These are phyloP conservation scores for Apostichopus californicus DNA, from an alignment of 35 echinoderm and acorn worm genomes.

Conservation along the genomic window DNA sequence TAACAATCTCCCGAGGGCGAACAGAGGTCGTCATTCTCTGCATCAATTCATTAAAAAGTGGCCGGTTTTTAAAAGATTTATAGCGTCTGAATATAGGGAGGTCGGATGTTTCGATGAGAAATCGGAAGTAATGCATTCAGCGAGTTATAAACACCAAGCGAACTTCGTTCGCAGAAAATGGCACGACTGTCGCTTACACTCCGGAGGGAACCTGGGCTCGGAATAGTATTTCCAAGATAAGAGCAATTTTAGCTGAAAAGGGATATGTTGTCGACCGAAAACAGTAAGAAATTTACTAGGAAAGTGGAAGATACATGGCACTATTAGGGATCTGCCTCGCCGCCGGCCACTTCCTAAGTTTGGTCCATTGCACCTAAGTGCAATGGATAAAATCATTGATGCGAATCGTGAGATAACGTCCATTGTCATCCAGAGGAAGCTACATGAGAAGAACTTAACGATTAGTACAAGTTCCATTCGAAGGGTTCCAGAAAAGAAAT, in stretches of 20 bases:
- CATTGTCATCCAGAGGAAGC: neutral
- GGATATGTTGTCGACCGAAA: neutral
- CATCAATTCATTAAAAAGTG: too few relatives aligned
- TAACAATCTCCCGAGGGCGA: too few relatives aligned
- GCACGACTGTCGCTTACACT: too few relatives aligned
- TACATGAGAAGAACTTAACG: neutral
- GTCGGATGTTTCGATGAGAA: too few relatives aligned
- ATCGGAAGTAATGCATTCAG: too few relatives aligned
- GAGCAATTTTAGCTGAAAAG: constrained; percentile 13
- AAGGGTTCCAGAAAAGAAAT: neutral
- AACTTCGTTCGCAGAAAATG: too few relatives aligned
- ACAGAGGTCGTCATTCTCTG: too few relatives aligned
- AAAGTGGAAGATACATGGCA: neutral
- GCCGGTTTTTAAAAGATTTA: too few relatives aligned
- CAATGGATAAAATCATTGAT: neutral
- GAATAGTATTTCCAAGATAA: too few relatives aligned
- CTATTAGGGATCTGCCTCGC: neutral
- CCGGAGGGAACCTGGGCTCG: too few relatives aligned
- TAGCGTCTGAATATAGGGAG: too few relatives aligned
- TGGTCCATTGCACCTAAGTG: neutral
- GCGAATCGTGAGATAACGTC: constrained; percentile 17
- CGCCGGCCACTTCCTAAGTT: neutral
- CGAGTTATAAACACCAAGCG: too few relatives aligned
- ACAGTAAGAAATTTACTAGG: neutral
- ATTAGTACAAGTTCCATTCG: neutral